Evolutionary conservation across 2,888 invertebrate genomes (phyloP), one percentile per base, ranked within the genome.

Genomic region (Agonopterix arenella): DNA sequence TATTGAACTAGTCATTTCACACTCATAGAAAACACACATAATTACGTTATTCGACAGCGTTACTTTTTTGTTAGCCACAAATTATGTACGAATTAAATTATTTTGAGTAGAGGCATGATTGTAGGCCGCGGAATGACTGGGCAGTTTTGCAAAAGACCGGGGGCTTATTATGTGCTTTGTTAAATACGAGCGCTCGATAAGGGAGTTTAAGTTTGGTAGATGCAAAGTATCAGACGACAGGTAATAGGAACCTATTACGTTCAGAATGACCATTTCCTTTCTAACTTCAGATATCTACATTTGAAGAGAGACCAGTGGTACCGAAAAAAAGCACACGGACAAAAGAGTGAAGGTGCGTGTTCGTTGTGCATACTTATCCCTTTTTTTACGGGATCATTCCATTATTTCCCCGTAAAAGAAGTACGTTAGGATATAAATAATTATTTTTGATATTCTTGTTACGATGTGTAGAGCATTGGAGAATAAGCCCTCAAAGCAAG

Each of bases 1-100:
- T 79, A 84, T 84, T 84, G 80, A 84, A 83, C 84, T 83, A 80
- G 78, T 82, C 73, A 82, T 85, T 84, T 86, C 80, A 80, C 81
- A 80, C 78, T 75, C 71, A 62, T 70, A 68, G 74, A 78, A 74
- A 82, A 82, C 80, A 84, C 71, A 78, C 77, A 84, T 85, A 88
- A 88, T 88, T 88, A 85, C 76, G 81, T 83, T 80, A 82, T 83
- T 80, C 83, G 70, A 68, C 70, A 68, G 70, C 69, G 68, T 66
- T 61, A 36, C 44, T 85, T 84, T 28, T 85, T 47, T 47, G 79
- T 83, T 70, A 68, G 64, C 73, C 69, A 78, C 78, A 76, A 86
- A 85, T 88, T 85, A 84, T 77, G 73, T 79, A 73, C 73, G 79
- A 76, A 75, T 70, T 68, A 73, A 85, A 85, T 86, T 84, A 86